Evolutionary conservation across 1,140 invertebrate species (phyloP), one percentile per base, ranked within the genome.

Genomic region (Phortica variegata): DNA sequence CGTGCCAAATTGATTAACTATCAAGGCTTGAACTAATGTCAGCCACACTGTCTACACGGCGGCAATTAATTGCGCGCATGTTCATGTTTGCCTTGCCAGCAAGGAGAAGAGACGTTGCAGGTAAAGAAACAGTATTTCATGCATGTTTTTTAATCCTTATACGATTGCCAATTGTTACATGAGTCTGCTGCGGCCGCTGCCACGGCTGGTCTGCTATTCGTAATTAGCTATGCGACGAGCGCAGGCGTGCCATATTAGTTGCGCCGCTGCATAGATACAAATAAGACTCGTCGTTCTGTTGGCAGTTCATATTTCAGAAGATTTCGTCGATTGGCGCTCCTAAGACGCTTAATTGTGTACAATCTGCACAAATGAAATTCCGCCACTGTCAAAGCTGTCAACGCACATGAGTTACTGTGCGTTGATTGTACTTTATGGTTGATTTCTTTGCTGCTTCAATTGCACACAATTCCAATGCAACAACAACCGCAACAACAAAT

Each of bases 351-450:
- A 26, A 26, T 26, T 26, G 23, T 10, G 23, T 39, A 47, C 49
- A 52, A 44, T 17, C 43, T 33, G 49, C 36, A 29, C 31, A 32
- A 26, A 40, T 58, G 48, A 55, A 49, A 48, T 46, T 29, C 15
- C 33, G 44, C 38, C 44, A 36, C 29, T 26, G 26, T 21, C 40
- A 45, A 16, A 36, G 44, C 55, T 58, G 55, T 58, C 56, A 58
- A 38, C 49, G 41, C 45, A 49, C 63, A 68, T 68, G 63, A 68
- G 60, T 68, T 68, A 68, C 63, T 51, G 63, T 68, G 60, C 63
- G 60, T 68, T 68, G 63, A 68, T 68, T 68, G 63, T 63, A 60
- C 60, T 68, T 68, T 65, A 68, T 60, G 63, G 49, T 38, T 68
- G 63, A 68, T 68, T 26, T 26, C 10, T n/a, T n/a, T n/a, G n/a